phyloP scores from a whole-genome alignment of 2,888 invertebrate species.

The Spialia ferax region DNA sequence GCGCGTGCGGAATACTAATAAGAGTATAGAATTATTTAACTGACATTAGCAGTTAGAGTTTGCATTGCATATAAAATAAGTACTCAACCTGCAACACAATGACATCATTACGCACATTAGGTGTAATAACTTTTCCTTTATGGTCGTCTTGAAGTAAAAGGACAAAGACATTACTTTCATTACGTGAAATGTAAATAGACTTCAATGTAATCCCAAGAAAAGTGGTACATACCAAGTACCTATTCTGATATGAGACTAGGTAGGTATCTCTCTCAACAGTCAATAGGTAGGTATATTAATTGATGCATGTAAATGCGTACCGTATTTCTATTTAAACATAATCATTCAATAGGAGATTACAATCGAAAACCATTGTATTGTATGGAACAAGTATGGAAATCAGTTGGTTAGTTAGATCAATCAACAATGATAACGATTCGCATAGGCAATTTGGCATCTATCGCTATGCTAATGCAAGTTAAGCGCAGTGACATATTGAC shows the following conservation, averaged over 20 bases:
- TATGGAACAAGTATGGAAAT: conserved; percentile 47
- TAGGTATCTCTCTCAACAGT: no score
- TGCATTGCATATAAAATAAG: conserved; percentile 29
- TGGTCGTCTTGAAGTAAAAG: conserved; percentile 10
- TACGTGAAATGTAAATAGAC: background rate
- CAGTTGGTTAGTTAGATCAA: conserved; percentile 58
- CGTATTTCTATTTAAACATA: background rate
- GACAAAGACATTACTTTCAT: conserved; percentile 7
- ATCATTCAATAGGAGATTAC: background rate
- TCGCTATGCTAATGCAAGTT: conserved; percentile 51
- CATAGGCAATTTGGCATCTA: conserved; percentile 55
- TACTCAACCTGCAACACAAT: conserved; percentile 30
- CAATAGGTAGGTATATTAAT: no score
- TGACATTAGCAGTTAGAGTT: conserved; percentile 27
- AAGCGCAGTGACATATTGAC: conserved; percentile 67
- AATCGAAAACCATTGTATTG: conserved; percentile 12
- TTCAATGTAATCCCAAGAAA: background rate
- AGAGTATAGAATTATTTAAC: conserved; percentile 23
- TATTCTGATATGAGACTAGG: no score
- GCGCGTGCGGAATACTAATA: conserved; percentile 29
- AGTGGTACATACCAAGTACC: no score
- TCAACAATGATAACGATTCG: conserved; percentile 56
- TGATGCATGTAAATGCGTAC: background rate
- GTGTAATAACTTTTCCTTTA: conserved; percentile 25
- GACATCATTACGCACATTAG: conserved; percentile 31